Percentiles rank a stretch among this genome's conserved stretches.
Conservation (phyloP, 1,140 invertebrate species). For the Oncopodura yosiiana region DNA sequence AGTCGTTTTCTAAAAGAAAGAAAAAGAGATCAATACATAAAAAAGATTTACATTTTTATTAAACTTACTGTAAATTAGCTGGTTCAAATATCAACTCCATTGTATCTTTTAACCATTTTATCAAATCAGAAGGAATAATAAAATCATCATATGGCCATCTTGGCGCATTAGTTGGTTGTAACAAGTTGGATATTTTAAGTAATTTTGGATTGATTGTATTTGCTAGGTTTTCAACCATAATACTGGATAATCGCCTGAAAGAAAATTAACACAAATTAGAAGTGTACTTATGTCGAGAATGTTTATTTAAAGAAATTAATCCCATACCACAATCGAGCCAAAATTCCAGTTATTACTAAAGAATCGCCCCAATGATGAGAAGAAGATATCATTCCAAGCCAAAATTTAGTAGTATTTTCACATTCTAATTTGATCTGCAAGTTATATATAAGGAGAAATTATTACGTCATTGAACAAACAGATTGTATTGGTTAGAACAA, state of each 20-base stretch:
- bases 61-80: too few relatives aligned
- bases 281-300: too few relatives aligned
- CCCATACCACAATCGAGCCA: conserved; percentile 26
- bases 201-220: conserved; percentile 2
- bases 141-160: conserved; percentile 1
- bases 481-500: not conserved
- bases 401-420: conserved; percentile 22
- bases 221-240: not conserved
- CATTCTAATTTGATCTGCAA: conserved; percentile 23
- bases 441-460: not conserved
- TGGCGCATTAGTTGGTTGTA: not conserved
- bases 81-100: not conserved
- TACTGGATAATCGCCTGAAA: conserved; percentile 4
- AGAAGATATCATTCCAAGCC: conserved; percentile 26
- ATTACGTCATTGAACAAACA: not conserved
- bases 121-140: not conserved
- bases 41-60: too few relatives aligned
- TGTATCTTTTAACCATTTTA: not conserved
- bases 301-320: too few relatives aligned
- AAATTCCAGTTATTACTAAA: conserved; percentile 18
- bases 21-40: too few relatives aligned
- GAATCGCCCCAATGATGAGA: conserved; percentile 32
- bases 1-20: too few relatives aligned
- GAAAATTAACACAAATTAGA: not conserved
- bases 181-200: not conserved